phyloP scores from a whole-genome alignment of 2,797 vertebrate genomes.

The Okamejei kenojei region DNA sequence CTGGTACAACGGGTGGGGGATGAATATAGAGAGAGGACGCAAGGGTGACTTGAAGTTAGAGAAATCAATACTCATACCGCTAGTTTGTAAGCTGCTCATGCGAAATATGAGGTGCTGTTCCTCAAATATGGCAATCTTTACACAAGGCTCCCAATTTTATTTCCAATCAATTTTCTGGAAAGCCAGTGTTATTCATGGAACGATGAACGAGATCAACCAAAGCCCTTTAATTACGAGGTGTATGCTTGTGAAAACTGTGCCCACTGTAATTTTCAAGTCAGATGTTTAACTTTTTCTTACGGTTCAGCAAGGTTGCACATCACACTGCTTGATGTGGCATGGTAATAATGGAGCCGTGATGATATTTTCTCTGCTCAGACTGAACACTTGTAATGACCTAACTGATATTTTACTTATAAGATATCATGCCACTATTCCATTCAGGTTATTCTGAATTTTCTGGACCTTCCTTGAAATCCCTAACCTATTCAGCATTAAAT shows the following conservation, averaged over 20 bases:
- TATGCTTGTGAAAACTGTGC: neutral
- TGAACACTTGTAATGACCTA: neutral
- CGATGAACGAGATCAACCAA: neutral
- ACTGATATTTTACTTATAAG: constrained; percentile 11
- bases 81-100: too few species aligned
- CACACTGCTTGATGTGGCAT: neutral
- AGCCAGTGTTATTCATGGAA: neutral
- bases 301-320: neutral
- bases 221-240: neutral
- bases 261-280: neutral
- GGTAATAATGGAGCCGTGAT: neutral
- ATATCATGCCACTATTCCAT: neutral
- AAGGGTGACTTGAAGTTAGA: too few species aligned
- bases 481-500: neutral
- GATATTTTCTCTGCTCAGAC: neutral
- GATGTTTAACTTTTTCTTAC: neutral
- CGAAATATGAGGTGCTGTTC: too few species aligned
- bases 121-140: too few species aligned
- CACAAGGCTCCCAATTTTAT: neutral
- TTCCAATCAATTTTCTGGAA: neutral
- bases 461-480: neutral
- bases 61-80: too few species aligned
- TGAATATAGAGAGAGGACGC: too few species aligned
- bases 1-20: too few species aligned
- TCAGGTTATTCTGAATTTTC: neutral